Percentiles rank a stretch among this genome's conserved stretches.
Conservation (phyloP, 2,797 vertebrate species). For the Triplophysa yarkandensis region DNA sequence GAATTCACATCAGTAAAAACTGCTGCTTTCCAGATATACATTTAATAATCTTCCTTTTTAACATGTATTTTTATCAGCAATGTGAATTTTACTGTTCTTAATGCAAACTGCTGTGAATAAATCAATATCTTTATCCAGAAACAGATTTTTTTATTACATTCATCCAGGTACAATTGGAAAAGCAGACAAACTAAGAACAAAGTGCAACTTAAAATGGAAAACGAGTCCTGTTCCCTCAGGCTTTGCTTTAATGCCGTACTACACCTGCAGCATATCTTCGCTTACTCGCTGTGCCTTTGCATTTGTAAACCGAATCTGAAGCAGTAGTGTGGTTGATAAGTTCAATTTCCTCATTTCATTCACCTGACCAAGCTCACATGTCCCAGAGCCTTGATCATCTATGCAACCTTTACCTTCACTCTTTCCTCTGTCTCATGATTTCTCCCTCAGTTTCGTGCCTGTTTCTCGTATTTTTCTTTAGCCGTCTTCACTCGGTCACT, state of each 20-base stretch:
- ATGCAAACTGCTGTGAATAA: slow-evolving; percentile 10
- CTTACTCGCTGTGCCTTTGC: slow-evolving; percentile 14
- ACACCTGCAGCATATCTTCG: slow-evolving; percentile 1
- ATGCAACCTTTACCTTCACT: slow-evolving; percentile 3
- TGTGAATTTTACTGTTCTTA: not conserved
- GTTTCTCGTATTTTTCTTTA: not conserved
- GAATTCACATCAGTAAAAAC: not conserved
- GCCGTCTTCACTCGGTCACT: not conserved
- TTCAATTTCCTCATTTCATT: slow-evolving; percentile 35
- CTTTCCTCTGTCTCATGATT: slow-evolving; percentile 9
- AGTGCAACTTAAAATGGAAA: slow-evolving; percentile 37
- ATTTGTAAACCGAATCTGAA: slow-evolving; percentile 25
- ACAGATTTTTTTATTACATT: slow-evolving; percentile 2
- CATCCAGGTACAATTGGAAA: not conserved
- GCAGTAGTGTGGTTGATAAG: slow-evolving; percentile 19
- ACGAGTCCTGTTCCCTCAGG: slow-evolving; percentile 19
- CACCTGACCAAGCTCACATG: slow-evolving; percentile 17
- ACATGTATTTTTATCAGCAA: not conserved
- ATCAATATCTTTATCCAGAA: not conserved
- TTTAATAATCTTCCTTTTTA: not conserved
- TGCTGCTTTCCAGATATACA: not conserved
- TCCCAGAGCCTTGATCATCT: slow-evolving; percentile 9
- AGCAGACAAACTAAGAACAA: slow-evolving; percentile 34
- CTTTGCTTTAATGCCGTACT: slow-evolving; percentile 31
- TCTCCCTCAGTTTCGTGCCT: not conserved